Evolutionary conservation across 2,797 vertebrate genomes (phyloP), one percentile per base, ranked within the genome.

Genomic region (Intellagama lesueurii): DNA sequence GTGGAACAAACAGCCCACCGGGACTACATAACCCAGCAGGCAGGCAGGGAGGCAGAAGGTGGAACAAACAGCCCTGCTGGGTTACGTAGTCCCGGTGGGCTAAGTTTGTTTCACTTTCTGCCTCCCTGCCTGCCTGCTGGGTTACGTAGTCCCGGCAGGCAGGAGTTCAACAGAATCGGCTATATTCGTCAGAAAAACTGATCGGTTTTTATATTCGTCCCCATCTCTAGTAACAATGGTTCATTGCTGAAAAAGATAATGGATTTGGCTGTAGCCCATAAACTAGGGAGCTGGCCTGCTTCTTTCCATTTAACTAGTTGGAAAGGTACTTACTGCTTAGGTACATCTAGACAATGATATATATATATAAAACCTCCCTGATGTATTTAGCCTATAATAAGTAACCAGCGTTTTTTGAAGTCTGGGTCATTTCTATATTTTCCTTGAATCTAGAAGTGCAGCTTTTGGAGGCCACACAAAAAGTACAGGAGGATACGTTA

Each of bases 241-340:
- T 16, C 12, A 12, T 69, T 14, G 1, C 28, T 1, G 9, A 60
- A n/a, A 47, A 22, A 24, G n/a, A n/a, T 8, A 9, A n/a, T 0
- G n/a, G 32, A 52, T 80, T 28, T 11, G 66, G 64, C 47, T 28
- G 22, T 12, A 28, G 16, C 72, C 30, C 47, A 12, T 12, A 16
- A 56, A 9, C 17, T 14, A 24, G 16, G 9, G 47, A 49, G 4
- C 7, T 0, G 2, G 7, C n/a, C n/a, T 30, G 44, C 77, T 5
- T 47, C 40, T 32, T 69, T 68, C 49, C 49, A n/a, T n/a, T n/a
- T n/a, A n/a, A n/a, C 11, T 28, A 5, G 49, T 52, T 35, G 68
- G 72, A 68, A 70, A 88, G 60, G 40, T 8, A 14, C 60, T 88
- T 83, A 83, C 16, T 44, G n/a, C n/a, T n/a, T n/a, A n/a, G n/a